Percentiles rank a stretch among this genome's conserved stretches.
phyloP scores from a whole-genome alignment of 2,113 vertebrate species.

The Eulemur macaco region DNA sequence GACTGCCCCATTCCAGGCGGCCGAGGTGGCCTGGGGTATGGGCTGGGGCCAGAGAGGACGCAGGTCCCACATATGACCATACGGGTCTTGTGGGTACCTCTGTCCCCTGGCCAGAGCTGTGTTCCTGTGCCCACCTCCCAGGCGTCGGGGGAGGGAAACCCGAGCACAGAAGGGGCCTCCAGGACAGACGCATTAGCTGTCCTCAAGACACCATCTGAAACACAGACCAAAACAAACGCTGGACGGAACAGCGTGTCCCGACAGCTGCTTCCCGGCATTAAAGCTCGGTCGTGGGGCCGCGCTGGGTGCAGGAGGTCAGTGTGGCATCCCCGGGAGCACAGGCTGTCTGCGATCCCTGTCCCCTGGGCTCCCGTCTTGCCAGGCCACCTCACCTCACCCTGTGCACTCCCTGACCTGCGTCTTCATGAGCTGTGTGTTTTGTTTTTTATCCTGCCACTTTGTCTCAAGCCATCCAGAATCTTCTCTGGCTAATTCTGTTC shows the following conservation, averaged over 20 bases:
- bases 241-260: neutral
- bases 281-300: neutral
- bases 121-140: accelerated
- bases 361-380: neutral
- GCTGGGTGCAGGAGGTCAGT: accelerated
- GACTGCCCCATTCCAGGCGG: neutral
- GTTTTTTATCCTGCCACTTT: neutral
- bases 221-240: neutral
- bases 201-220: neutral
- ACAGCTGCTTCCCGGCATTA: neutral
- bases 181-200: neutral
- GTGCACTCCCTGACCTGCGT: neutral
- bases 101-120: neutral
- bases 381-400: neutral
- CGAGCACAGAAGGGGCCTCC: neutral
- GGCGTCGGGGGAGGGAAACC: accelerated
- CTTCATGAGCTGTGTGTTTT: neutral
- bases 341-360: neutral
- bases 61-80: neutral
- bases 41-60: neutral
- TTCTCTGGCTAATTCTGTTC: constrained; percentile 28
- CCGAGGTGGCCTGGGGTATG: neutral
- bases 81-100: too few relatives aligned
- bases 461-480: neutral
- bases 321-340: neutral